A percentile compares a stretch with the other conserved stretches of the same genome.
These are phyloP conservation scores for Alligator mississippiensis DNA, from an alignment of 2,113 vertebrate genomes.

Conservation along the genomic window DNA sequence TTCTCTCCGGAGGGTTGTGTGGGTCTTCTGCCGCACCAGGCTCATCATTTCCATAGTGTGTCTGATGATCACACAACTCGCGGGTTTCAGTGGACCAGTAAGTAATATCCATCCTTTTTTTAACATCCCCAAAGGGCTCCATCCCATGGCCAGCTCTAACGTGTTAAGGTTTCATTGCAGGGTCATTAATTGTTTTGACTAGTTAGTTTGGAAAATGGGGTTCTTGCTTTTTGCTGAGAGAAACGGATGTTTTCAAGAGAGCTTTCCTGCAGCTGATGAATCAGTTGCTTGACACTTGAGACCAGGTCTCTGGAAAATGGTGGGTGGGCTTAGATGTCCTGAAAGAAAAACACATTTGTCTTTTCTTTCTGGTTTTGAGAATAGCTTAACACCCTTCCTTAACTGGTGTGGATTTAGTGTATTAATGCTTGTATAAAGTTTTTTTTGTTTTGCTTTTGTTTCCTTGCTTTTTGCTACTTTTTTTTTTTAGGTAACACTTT, in stretches of 20 bases:
- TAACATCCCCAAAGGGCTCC: constrained; percentile 67
- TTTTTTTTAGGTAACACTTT: neutral
- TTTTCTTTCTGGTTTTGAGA: constrained; percentile 30
- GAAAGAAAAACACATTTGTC: neutral
- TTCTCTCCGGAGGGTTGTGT: constrained; percentile 86
- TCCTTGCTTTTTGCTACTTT: constrained; percentile 27
- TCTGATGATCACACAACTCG: constrained; percentile 93
- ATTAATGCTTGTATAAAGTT: neutral
- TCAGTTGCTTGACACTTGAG: constrained; percentile 44
- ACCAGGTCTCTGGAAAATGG: constrained; percentile 45
- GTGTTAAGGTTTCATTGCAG: constrained; percentile 64
- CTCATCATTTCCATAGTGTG: constrained; percentile 92
- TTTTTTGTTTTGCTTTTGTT: constrained; percentile 14
- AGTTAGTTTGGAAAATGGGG: constrained; percentile 62
- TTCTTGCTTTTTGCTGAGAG: constrained; percentile 34
- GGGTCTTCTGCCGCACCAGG: constrained; percentile 91
- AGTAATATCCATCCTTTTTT: constrained; percentile 88
- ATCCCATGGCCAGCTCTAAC: constrained; percentile 68
- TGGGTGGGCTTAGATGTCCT: constrained; percentile 21
- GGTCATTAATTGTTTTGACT: constrained; percentile 54
- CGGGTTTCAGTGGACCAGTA: constrained; percentile 95
- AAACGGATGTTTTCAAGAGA: constrained; percentile 34
- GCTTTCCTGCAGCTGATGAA: constrained; percentile 39
- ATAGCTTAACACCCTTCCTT: constrained; percentile 42
- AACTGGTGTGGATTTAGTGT: neutral